Conservation (phyloP, 2,888 invertebrate species). For the Volucella inflata region DNA sequence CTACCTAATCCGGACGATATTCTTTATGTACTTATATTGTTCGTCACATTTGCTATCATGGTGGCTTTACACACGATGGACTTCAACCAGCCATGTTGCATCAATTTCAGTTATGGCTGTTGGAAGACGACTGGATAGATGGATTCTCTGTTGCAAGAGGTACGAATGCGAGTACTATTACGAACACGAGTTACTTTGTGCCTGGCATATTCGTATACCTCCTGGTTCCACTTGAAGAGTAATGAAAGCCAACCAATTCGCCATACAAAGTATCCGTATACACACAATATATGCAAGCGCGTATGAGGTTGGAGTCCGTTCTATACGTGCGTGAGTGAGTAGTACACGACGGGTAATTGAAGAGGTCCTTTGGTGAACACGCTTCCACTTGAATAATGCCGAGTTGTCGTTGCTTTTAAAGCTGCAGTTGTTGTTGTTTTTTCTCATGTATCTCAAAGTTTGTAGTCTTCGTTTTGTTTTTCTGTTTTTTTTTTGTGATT, state of each 20-base stretch:
- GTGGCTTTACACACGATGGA: constrained; percentile 4
- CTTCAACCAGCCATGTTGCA: constrained; percentile 62
- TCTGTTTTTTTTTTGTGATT: constrained; percentile 10
- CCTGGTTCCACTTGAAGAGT: constrained; percentile 47
- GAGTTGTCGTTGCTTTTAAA: constrained; percentile 61
- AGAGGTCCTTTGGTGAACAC: constrained; percentile 70
- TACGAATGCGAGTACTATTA: constrained; percentile 1
- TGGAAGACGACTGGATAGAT: constrained; percentile 16
- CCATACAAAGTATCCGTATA: constrained; percentile 27
- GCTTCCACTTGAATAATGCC: constrained; percentile 57
- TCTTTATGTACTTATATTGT: not conserved
- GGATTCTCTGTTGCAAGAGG: constrained; percentile 13
- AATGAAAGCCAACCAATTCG: constrained; percentile 68
- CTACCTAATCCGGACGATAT: not conserved
- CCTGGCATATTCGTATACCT: constrained; percentile 26
- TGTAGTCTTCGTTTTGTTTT: constrained; percentile 23
- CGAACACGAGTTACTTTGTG: constrained; percentile 28
- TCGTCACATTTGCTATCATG: constrained; percentile 26
- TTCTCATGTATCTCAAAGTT: constrained; percentile 40
- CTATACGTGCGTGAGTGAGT: constrained; percentile 55
- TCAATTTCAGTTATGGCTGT: constrained; percentile 36
- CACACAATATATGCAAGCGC: not conserved
- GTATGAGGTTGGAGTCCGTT: not conserved
- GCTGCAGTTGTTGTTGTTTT: constrained; percentile 51
- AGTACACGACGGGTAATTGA: constrained; percentile 63